Evolutionary conservation across 2,888 invertebrate species (phyloP), one percentile per base, ranked within the genome.

Genomic region (Drosophila parthenogenetica): DNA sequence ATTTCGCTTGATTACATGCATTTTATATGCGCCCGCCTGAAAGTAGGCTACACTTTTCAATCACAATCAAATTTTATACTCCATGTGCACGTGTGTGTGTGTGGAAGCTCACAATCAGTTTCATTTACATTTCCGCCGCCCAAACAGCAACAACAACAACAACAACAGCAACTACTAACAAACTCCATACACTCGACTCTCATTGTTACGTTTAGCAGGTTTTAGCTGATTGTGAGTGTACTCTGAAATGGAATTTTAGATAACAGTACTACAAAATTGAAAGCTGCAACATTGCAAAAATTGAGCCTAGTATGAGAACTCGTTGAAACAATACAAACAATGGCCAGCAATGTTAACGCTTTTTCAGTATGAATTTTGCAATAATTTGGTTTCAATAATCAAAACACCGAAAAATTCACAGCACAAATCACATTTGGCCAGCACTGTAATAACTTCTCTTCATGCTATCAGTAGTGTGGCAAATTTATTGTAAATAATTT

Each of bases 21-120:
- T 87, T 84, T 86, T 79, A 84, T 86, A 83, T 84, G 84, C 81
- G 70, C 79, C 81, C 70, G 77, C 79, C 78, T 67, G 70, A 87
- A 86, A 87, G 87, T 85, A 87, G 87, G 87, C 85, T 87, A 87
- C 85, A 87, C 82, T 87, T 87, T 87, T 86, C 85, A 86, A 86
- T 87, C 87, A 87, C 85, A 85, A 87, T 87, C 80, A 86, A 86
- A 86, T 86, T 86, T 86, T 85, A 86, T 87, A 71, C 85, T 61
- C 54, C 63, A 37, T 59, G 35, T 17, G 25, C 22, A 17, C 32
- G 53, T 57, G 45, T 17, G 35, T 35, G 45, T 37, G 42, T 65
- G 19, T 59, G 49, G 69, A 69, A 78, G 70, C 79, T 66, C 73
- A 73, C 74, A 72, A 76, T 76, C 76, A 65, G 76, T 75, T 78